A percentile compares a stretch with the other conserved stretches of the same genome.
Evolutionary conservation across 2,797 vertebrate species (phyloP).

Genomic region (Leptodactylus fallax): DNA sequence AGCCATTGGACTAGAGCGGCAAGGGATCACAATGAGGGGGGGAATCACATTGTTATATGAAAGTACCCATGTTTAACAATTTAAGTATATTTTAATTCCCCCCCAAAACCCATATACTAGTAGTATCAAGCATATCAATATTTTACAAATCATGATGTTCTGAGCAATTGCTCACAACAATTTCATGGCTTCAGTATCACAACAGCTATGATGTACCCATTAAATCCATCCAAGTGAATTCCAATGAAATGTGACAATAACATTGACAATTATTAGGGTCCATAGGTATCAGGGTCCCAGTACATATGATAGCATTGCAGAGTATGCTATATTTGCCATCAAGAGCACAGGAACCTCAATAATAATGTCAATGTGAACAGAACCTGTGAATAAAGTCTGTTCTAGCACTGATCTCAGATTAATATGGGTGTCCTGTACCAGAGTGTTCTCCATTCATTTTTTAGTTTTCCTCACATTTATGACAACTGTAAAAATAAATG

Average conservation of each 20-base stretch:
- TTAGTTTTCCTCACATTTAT: neutral
- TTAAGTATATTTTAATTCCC: no score
- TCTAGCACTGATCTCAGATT: neutral
- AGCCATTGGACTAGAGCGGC: no score
- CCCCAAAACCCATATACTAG: neutral
- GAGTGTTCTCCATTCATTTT: neutral
- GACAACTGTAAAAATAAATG: slow-evolving; percentile 8
- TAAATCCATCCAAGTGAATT: neutral
- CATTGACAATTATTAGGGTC: neutral
- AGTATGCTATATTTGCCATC: neutral
- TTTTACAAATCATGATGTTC: neutral
- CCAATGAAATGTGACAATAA: neutral
- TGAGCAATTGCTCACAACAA: neutral
- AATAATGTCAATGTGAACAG: neutral
- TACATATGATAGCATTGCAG: neutral
- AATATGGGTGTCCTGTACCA: neutral
- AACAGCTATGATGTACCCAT: neutral
- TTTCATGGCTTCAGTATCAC: neutral
- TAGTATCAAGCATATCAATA: neutral
- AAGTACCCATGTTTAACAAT: no score
- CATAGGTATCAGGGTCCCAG: no score
- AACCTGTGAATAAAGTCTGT: neutral
- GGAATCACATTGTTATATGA: no score
- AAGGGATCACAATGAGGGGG: no score
- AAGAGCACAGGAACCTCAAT: neutral